phyloP scores from a whole-genome alignment of 2,888 invertebrate species.

The Heliconius hortense region DNA sequence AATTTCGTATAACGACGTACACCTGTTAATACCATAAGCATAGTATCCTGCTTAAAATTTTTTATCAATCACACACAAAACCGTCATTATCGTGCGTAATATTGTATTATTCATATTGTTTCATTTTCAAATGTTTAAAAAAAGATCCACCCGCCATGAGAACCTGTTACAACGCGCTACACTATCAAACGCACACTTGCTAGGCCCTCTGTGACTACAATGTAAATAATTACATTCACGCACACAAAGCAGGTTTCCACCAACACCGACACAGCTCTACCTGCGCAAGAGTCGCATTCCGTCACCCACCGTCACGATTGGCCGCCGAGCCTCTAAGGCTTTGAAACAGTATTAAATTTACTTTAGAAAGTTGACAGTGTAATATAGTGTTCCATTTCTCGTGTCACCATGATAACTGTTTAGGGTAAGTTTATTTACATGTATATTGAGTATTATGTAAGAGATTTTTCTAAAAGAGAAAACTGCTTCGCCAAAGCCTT shows the following conservation, averaged over 20 bases:
- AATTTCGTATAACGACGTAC: too few relatives aligned
- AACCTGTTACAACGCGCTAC: constrained; percentile 25
- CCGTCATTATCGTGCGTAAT: background rate
- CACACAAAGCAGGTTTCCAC: constrained; percentile 53
- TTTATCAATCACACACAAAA: background rate
- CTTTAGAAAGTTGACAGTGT: constrained; percentile 71
- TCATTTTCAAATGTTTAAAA: background rate
- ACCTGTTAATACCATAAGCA: too few relatives aligned
- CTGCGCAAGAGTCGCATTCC: constrained; percentile 80
- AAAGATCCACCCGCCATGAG: background rate
- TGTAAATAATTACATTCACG: constrained; percentile 57
- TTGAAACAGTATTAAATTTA: constrained; percentile 54
- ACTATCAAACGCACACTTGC: constrained; percentile 48
- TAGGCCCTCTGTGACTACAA: constrained; percentile 52
- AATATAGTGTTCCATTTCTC: constrained; percentile 36
- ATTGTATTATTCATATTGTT: background rate
- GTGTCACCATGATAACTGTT: constrained; percentile 44
- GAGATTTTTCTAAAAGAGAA: constrained; percentile 2
- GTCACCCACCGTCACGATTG: constrained; percentile 71
- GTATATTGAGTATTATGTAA: background rate
- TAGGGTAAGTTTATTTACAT: constrained; percentile 45
- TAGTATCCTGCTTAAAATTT: background rate
- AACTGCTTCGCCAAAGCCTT: constrained; percentile 19
- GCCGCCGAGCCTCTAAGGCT: constrained; percentile 71
- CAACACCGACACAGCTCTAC: constrained; percentile 58